phyloP scores from a whole-genome alignment of 1,140 invertebrate species.

The Pararge aegeria region DNA sequence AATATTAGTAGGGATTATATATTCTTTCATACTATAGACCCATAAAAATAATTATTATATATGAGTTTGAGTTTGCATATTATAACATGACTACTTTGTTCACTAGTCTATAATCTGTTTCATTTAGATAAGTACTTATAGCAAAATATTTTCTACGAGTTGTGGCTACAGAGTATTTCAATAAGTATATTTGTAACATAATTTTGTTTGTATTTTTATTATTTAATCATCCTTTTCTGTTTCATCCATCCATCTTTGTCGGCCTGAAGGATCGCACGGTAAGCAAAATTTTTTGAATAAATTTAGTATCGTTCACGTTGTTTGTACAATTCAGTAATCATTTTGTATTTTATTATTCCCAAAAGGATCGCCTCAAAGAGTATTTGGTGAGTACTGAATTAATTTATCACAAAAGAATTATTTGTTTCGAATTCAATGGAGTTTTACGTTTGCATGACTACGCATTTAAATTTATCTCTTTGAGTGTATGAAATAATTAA shows the following conservation, averaged over 20 bases:
- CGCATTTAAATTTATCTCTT: neutral
- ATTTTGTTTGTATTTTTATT: neutral
- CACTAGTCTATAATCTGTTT: no score
- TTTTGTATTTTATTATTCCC: constrained; percentile 38
- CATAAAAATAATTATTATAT: no score
- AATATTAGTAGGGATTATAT: no score
- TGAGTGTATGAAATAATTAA: neutral
- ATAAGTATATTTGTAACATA: no score
- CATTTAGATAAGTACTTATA: no score
- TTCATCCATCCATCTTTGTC: constrained; percentile 39
- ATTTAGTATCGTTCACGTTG: constrained; percentile 18
- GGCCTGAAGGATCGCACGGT: constrained; percentile 69
- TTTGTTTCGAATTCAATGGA: neutral
- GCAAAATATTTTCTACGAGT: no score
- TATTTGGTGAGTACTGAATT: constrained; percentile 59
- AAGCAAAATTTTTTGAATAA: constrained; percentile 44
- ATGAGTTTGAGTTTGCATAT: no score
- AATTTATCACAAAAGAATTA: neutral
- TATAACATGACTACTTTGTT: no score
- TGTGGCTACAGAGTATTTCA: no score
- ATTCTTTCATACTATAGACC: no score
- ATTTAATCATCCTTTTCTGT: constrained; percentile 33
- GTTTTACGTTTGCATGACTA: neutral
- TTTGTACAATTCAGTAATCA: constrained; percentile 26
- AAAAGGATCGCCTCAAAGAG: constrained; percentile 62